Evolutionary conservation across 1,140 invertebrate genomes (phyloP).

Genomic region (Drosophila teissieri): DNA sequence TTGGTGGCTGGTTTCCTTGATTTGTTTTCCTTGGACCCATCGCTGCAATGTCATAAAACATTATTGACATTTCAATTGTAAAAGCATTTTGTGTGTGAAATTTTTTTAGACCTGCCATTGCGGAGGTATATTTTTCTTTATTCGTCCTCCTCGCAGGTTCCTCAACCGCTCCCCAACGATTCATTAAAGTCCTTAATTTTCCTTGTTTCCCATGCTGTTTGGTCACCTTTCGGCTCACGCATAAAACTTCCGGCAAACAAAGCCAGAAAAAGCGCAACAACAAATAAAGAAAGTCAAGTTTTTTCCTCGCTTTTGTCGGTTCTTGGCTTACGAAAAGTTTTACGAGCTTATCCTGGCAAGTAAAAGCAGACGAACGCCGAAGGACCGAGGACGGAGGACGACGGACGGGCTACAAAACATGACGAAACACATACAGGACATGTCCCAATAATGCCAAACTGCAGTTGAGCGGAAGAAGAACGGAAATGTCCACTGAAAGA

Average conservation of each 20-base stretch:
- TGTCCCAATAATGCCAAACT: conserved; percentile 54
- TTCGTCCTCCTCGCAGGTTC: conserved; percentile 35
- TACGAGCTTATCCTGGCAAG: conserved; percentile 69
- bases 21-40: conserved; percentile 24
- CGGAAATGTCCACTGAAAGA: conserved; percentile 1
- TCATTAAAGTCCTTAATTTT: conserved; percentile 59
- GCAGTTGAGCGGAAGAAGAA: conserved; percentile 34
- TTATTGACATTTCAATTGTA: conserved; percentile 82
- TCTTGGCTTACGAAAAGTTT: conserved; percentile 68
- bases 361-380: conserved; percentile 18
- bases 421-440: conserved; percentile 68
- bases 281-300: conserved; percentile 64
- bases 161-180: not conserved
- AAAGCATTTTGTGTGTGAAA: conserved; percentile 66
- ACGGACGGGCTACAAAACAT: conserved; percentile 45
- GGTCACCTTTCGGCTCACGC: conserved; percentile 59
- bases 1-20: not conserved
- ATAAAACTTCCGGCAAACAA: conserved; percentile 62
- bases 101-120: conserved; percentile 25
- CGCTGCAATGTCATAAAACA: conserved; percentile 74
- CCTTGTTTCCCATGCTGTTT: conserved; percentile 25
- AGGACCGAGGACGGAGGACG: conserved; percentile 12
- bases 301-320: conserved; percentile 19
- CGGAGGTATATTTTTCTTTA: conserved; percentile 32
- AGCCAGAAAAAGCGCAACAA: conserved; percentile 46